Percentiles rank a stretch among this genome's conserved stretches.
Evolutionary conservation across 2,797 vertebrate genomes (phyloP).

Genomic region (Podargus strigoides): DNA sequence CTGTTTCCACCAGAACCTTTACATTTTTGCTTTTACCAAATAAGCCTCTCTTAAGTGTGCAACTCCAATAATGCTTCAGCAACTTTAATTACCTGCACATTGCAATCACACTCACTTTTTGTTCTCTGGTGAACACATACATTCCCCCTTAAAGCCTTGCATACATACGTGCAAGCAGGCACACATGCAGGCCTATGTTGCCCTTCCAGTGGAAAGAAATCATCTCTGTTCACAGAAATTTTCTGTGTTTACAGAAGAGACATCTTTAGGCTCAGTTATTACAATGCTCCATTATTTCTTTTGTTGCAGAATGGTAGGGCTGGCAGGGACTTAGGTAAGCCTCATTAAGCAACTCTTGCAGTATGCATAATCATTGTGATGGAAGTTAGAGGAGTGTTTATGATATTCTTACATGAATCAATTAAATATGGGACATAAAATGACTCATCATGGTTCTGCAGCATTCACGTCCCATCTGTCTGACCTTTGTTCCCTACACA

Average conservation of each 20-base stretch:
- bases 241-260: conserved; percentile 34
- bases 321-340: conserved; percentile 48
- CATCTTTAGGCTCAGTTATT: conserved; percentile 34
- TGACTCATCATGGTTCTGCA: conserved; percentile 5
- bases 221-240: background rate
- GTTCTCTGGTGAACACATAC: background rate
- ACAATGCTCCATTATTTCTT: conserved; percentile 26
- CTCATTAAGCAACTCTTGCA: conserved; percentile 54
- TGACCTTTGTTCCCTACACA: background rate
- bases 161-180: background rate
- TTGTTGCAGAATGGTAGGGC: conserved; percentile 20
- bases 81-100: background rate
- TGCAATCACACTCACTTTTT: background rate
- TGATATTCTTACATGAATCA: conserved; percentile 19
- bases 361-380: conserved; percentile 34
- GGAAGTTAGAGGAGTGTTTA: conserved; percentile 31
- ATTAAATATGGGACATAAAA: conserved; percentile 14
- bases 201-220: background rate
- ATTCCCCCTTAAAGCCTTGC: background rate
- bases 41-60: background rate
- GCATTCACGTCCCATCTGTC: conserved; percentile 3
- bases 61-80: background rate
- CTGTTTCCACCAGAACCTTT: background rate
- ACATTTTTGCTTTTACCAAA: background rate
- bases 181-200: background rate